A percentile compares a stretch with the other conserved stretches of the same genome.
phyloP scores from a whole-genome alignment of 2,113 vertebrate genomes.

The Chamaea fasciata region DNA sequence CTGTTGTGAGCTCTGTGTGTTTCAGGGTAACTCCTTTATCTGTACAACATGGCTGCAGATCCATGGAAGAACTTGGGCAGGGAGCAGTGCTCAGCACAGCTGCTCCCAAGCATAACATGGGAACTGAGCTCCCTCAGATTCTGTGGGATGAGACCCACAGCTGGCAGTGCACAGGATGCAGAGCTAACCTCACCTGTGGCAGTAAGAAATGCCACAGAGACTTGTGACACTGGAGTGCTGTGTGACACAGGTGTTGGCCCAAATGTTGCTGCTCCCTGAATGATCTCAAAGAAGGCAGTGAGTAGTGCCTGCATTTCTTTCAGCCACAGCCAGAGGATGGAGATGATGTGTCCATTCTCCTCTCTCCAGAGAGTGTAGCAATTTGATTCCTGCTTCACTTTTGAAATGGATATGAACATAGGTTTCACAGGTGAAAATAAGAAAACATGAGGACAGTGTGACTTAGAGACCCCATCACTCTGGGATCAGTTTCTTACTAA shows the following conservation, averaged over 20 bases:
- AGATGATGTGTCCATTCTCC: not conserved
- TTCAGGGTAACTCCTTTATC: not conserved
- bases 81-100: not conserved
- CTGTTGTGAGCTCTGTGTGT: not conserved
- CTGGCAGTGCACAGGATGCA: not conserved
- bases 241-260: not conserved
- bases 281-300: not conserved
- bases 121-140: not conserved
- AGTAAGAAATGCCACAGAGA: not conserved
- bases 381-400: not conserved
- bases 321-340: not conserved
- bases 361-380: not conserved
- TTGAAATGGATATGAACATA: not conserved
- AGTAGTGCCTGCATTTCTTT: not conserved
- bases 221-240: not conserved
- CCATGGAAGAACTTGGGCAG: not conserved
- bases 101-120: not conserved
- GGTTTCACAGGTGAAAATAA: not conserved
- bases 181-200: not conserved
- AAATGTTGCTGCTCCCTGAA: not conserved
- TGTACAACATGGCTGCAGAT: not conserved
- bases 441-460: not conserved
- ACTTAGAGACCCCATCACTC: not conserved
- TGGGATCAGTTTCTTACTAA: not conserved
- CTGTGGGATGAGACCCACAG: fast-evolving